Conservation (phyloP, 1,140 invertebrate species). For the Apis florea region DNA sequence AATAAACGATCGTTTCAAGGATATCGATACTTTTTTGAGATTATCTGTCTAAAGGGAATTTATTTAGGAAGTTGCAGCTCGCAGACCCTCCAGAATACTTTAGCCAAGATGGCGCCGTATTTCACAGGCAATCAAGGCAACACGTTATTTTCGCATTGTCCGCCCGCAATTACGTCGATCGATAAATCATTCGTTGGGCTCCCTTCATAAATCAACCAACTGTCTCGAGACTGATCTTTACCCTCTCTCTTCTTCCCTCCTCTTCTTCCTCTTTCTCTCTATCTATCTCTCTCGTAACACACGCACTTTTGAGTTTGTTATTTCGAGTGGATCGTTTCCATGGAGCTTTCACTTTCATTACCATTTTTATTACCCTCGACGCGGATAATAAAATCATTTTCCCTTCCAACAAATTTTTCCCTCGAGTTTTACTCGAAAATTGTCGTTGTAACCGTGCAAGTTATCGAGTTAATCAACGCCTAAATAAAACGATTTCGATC, state of each 20-base stretch:
- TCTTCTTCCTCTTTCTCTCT: neutral
- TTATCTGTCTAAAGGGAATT: neutral
- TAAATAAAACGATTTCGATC: neutral
- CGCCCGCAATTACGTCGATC: neutral
- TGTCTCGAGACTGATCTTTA: conserved; percentile 32
- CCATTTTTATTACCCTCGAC: neutral
- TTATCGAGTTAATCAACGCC: neutral
- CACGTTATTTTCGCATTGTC: neutral
- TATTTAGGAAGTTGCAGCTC: neutral
- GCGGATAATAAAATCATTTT: neutral
- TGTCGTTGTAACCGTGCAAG: too few species aligned
- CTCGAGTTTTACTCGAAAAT: neutral
- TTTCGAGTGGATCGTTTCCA: conserved; percentile 18
- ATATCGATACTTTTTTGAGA: too few species aligned
- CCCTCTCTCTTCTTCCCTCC: neutral
- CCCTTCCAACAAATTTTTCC: neutral
- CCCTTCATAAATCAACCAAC: conserved; percentile 29
- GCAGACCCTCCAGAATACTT: neutral
- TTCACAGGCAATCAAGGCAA: neutral
- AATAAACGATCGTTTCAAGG: neutral
- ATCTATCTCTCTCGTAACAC: neutral
- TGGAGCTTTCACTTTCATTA: conserved; percentile 32
- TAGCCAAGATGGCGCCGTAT: neutral
- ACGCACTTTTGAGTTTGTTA: neutral
- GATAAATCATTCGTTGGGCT: conserved; percentile 14